phyloP scores from a whole-genome alignment of 2,888 invertebrate species.

The Microchrysa polita region DNA sequence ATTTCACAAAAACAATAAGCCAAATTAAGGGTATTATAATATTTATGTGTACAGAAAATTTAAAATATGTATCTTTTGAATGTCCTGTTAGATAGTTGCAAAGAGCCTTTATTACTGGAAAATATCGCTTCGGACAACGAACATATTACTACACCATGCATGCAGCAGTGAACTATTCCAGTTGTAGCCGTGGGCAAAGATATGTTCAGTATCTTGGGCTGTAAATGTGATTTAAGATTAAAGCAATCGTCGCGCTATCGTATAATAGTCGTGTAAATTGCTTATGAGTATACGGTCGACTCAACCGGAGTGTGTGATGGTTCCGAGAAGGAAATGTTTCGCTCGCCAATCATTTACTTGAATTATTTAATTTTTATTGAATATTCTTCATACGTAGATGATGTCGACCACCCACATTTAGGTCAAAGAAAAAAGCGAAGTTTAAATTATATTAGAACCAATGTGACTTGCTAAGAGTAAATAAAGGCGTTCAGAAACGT shows the following conservation, averaged over 20 bases:
- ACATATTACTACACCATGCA: too few species aligned
- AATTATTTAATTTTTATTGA: conserved; percentile 25
- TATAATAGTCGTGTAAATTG: background rate
- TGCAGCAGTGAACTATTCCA: conserved; percentile 24
- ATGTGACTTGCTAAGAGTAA: too few species aligned
- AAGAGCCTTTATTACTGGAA: too few species aligned
- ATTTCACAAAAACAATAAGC: background rate
- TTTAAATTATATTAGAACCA: too few species aligned
- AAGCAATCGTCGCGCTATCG: conserved; percentile 14
- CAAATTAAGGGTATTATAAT: background rate
- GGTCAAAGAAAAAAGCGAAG: too few species aligned
- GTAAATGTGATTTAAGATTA: conserved; percentile 32
- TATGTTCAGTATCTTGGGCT: conserved; percentile 17
- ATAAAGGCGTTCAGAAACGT: too few species aligned
- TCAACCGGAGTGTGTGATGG: background rate
- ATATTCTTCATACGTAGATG: conserved; percentile 36
- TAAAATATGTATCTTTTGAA: background rate
- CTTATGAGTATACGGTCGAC: background rate
- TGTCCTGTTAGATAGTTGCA: too few species aligned
- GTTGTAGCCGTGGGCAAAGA: conserved; percentile 1
- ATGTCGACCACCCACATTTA: too few species aligned
- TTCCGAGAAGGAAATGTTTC: conserved; percentile 11
- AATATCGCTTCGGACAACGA: too few species aligned
- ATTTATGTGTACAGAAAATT: background rate
- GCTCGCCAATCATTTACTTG: background rate